A percentile compares a stretch with the other conserved stretches of the same genome.
phyloP scores from a whole-genome alignment of 2,797 vertebrate species.

The Scleropages formosus region DNA sequence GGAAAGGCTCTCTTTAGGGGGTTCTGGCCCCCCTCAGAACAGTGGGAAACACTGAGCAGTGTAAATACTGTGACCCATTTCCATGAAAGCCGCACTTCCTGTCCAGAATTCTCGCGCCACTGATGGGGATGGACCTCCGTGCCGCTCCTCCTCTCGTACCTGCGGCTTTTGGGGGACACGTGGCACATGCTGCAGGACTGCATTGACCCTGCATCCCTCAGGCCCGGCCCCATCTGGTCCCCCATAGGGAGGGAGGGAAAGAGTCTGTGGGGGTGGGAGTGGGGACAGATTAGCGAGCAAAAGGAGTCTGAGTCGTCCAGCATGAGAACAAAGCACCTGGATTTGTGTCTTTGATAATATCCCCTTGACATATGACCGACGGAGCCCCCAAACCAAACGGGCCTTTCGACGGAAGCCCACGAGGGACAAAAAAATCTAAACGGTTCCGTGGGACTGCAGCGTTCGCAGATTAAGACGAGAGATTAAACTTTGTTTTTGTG shows the following conservation, averaged over 20 bases:
- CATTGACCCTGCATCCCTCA: too few relatives aligned
- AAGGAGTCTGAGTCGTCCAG: conserved; percentile 23
- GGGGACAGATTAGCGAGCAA: conserved; percentile 40
- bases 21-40: too few relatives aligned
- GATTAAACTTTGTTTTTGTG: conserved; percentile 78
- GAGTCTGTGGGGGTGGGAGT: neutral
- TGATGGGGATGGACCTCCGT: too few relatives aligned
- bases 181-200: too few relatives aligned
- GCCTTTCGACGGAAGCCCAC: conserved; percentile 31
- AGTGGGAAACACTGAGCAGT: too few relatives aligned
- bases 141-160: neutral
- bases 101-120: neutral
- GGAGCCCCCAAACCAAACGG: conserved; percentile 35
- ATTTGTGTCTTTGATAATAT: conserved; percentile 44
- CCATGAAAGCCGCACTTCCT: neutral
- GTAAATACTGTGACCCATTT: too few relatives aligned
- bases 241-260: neutral
- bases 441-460: conserved; percentile 48
- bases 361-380: conserved; percentile 38
- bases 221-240: neutral
- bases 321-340: conserved; percentile 44
- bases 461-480: conserved; percentile 71
- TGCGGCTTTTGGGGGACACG: neutral
- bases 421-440: conserved; percentile 43
- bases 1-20: too few relatives aligned